Conservation (phyloP, 1,140 invertebrate genomes). For the Drosophila cardini region DNA sequence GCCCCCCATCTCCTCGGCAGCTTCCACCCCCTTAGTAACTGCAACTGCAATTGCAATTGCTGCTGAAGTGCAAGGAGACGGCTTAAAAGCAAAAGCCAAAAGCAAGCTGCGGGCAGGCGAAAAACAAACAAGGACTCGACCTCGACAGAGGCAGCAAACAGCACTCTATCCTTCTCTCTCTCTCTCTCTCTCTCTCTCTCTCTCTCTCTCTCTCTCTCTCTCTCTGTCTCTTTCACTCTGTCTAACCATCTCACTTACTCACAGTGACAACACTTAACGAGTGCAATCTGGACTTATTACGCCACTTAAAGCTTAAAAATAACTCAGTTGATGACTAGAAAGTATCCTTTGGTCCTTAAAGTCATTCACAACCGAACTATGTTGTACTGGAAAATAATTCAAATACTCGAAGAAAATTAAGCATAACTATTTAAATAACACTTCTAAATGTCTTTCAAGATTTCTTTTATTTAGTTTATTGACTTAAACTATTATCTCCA, state of each 20-base stretch:
- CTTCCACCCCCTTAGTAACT: constrained; percentile 14
- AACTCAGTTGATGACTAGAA: constrained; percentile 23
- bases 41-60: constrained; percentile 8
- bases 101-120: constrained; percentile 66
- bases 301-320: constrained; percentile 77
- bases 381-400: no score
- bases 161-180: background rate
- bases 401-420: no score
- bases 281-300: constrained; percentile 72
- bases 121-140: constrained; percentile 64
- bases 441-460: no score
- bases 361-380: background rate
- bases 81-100: constrained; percentile 80
- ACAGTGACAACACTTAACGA: constrained; percentile 40
- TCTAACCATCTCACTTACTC: constrained; percentile 1
- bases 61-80: constrained; percentile 25
- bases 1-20: no score
- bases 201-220: constrained; percentile 3
- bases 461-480: no score
- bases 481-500: no score
- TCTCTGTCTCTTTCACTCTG: background rate
- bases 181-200: no score
- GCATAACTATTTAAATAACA: no score
- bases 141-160: background rate
- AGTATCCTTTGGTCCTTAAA: background rate